Evolutionary conservation across 2,888 invertebrate species (phyloP), one percentile per base, ranked within the genome.

Genomic region (Lydus trimaculatus): DNA sequence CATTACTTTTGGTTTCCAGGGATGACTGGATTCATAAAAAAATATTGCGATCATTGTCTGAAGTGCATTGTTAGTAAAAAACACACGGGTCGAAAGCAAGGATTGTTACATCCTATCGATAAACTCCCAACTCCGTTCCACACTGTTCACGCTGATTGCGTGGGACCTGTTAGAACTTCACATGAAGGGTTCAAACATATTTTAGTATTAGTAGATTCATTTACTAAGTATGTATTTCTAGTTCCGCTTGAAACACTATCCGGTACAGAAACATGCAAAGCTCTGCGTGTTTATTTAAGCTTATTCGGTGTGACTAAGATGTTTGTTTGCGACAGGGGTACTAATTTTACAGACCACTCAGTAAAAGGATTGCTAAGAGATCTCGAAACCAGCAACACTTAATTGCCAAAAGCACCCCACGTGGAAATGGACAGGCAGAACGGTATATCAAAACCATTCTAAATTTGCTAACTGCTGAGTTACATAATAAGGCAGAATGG

Each of bases 361-460:
- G 61, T 72, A 2, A 65, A 60, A n/a, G n/a, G 62, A n/a, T 56
- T 67, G 28, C 60, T 71, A 20, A 17, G n/a, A 17, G 17, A 62
- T 2, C 63, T 67, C 31, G 43, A 56, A 7, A 69, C 64, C 25
- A 17, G 65, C 69, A 68, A 20, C 70, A 72, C 52, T 33, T 66
- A 25, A 68, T 71, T 62, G 69, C 66, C 58, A 68, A 62, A 31
- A 69, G 71, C 60, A 68, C 70, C 9, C 66, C 71, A 13, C 65
- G 74, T 11, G 69, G 63, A 1, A 74, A 74, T 59, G 74, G 74
- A 2, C 69, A 73, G 48, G 67, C 69, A 15, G 73, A 73, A 58
- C 43, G 69, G n/a, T 73, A 73, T 39, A 64, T 70, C 9, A 25
- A 5, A 13, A 63, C 63, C 2, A 48, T 63, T 3, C 15, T 63